phyloP scores from a whole-genome alignment of 30 jellyfish, hydroid and myxozoan genomes.

The Nemopilema nomurai region DNA sequence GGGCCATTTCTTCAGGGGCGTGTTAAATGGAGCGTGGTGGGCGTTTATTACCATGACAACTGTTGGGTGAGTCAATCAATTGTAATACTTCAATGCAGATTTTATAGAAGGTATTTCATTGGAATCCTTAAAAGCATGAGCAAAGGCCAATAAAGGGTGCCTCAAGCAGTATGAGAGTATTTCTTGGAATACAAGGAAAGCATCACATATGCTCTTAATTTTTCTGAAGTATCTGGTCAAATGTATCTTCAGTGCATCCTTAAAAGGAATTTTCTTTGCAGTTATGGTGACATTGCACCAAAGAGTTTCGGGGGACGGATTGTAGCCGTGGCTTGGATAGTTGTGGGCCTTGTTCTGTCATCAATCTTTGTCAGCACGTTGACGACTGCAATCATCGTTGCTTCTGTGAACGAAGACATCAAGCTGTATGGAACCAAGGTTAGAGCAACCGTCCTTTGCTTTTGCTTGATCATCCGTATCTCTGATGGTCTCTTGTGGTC shows the following conservation, averaged over 20 bases:
- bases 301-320: slow-evolving; percentile 16
- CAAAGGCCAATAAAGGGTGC: too few species aligned
- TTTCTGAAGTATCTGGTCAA: neutral
- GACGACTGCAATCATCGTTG: slow-evolving; percentile 6
- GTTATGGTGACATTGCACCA: slow-evolving; percentile 43
- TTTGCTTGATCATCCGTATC: too few species aligned
- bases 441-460: too few species aligned
- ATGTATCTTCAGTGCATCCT: neutral
- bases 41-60: slow-evolving; percentile 50
- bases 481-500: too few species aligned
- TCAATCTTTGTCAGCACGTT: slow-evolving; percentile 25
- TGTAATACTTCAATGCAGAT: too few species aligned
- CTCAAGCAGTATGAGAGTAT: neutral
- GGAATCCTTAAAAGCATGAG: neutral
- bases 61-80: slow-evolving; percentile 41
- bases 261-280: neutral
- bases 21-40: slow-evolving; percentile 37
- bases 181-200: too few species aligned
- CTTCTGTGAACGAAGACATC: neutral
- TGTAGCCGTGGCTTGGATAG: slow-evolving; percentile 17
- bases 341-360: slow-evolving; percentile 31
- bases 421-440: slow-evolving; percentile 35
- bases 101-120: neutral
- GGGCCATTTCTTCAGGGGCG: slow-evolving; percentile 36
- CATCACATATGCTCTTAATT: too few species aligned